phyloP scores from a whole-genome alignment of 2,113 vertebrate species.

The Hippoglossus stenolepis region DNA sequence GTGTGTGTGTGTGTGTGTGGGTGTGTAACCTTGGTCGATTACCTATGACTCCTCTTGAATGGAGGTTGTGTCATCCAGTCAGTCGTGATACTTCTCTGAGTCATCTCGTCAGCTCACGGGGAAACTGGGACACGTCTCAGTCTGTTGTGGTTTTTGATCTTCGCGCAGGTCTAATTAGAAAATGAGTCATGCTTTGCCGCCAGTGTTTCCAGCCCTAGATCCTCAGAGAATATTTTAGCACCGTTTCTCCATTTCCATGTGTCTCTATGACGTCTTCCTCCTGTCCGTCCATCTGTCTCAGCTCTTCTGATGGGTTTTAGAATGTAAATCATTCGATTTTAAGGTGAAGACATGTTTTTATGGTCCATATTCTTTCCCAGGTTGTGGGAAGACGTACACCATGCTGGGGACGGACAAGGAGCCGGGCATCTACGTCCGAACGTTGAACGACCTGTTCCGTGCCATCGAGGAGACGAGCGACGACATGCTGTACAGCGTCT shows the following conservation, averaged over 20 bases:
- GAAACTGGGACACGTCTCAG: not conserved
- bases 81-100: not conserved
- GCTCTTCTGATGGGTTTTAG: no score
- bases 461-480: slow-evolving; percentile 91
- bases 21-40: no score
- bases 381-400: slow-evolving; percentile 95
- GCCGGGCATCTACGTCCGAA: slow-evolving; percentile 90
- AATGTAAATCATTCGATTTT: no score
- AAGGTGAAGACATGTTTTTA: no score
- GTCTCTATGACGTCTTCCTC: no score
- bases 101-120: not conserved
- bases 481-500: slow-evolving; percentile 90
- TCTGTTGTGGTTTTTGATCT: slow-evolving; percentile 9
- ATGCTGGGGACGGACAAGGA: slow-evolving; percentile 93
- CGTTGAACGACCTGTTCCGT: slow-evolving; percentile 90
- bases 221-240: not conserved
- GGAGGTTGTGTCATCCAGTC: no score
- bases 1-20: slow-evolving; percentile 4
- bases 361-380: slow-evolving; percentile 64
- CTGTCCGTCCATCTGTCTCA: no score
- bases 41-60: no score
- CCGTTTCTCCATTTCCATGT: no score
- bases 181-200: slow-evolving; percentile 33
- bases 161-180: slow-evolving; percentile 24
- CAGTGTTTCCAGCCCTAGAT: slow-evolving; percentile 1